phyloP scores from a whole-genome alignment of 2,113 vertebrate species.

The Catharus minimus region DNA sequence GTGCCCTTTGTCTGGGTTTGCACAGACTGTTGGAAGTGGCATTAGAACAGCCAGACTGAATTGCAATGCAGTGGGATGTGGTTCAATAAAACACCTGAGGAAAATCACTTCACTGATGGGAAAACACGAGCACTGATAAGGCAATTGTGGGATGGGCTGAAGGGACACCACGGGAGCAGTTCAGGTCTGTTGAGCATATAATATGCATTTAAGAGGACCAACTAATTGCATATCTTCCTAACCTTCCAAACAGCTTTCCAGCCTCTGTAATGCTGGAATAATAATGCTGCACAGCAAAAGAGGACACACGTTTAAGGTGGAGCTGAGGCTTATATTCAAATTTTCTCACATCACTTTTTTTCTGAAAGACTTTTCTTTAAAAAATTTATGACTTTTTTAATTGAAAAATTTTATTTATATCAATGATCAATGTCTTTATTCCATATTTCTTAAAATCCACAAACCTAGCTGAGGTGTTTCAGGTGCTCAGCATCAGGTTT shows the following conservation, averaged over 20 bases:
- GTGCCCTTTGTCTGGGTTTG: background rate
- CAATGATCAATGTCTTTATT: background rate
- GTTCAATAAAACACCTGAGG: background rate
- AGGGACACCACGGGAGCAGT: background rate
- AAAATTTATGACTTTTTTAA: background rate
- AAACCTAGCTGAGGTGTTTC: background rate
- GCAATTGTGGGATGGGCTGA: background rate
- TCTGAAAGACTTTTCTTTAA: background rate
- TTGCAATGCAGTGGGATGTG: accelerated
- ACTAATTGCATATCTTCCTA: background rate
- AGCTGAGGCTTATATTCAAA: background rate
- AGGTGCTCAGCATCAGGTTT: background rate
- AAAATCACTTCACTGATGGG: background rate
- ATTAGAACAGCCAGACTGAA: background rate
- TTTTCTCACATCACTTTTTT: background rate
- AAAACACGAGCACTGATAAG: background rate
- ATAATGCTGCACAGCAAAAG: background rate
- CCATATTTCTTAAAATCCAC: background rate
- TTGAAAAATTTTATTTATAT: background rate
- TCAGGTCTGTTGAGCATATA: background rate
- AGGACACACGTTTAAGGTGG: background rate
- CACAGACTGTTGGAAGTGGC: accelerated
- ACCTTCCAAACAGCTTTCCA: background rate
- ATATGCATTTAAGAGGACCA: background rate
- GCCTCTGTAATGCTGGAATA: background rate